Evolutionary conservation across 1,140 invertebrate species (phyloP).

Genomic region (Caenorhabditis elegans): DNA sequence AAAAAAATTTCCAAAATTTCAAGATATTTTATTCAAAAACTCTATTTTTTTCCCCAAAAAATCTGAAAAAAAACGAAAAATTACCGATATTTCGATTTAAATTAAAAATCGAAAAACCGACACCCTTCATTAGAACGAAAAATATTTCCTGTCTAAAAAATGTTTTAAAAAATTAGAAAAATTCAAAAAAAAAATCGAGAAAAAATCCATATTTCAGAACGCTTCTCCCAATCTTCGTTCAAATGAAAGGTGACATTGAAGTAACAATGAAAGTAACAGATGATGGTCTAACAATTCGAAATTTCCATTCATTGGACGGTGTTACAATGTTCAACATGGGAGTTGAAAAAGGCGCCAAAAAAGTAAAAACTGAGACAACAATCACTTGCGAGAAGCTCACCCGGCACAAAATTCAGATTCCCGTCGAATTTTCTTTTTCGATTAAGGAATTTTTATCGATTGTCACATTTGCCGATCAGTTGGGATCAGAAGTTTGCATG

Average conservation of each 20-base stretch:
- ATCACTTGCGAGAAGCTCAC: neutral
- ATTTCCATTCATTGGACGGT: neutral
- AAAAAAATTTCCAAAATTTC: too few relatives aligned
- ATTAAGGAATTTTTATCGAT: neutral
- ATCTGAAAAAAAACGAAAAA: too few relatives aligned
- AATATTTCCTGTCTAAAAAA: too few relatives aligned
- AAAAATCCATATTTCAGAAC: neutral
- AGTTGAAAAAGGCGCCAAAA: neutral
- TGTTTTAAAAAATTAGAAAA: too few relatives aligned
- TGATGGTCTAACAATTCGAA: neutral
- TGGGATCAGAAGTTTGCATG: neutral
- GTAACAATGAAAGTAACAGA: neutral
- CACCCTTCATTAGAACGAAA: too few relatives aligned
- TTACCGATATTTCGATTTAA: too few relatives aligned
- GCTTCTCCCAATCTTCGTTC: neutral
- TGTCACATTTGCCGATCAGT: neutral
- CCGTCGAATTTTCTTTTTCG: neutral
- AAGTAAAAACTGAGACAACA: neutral
- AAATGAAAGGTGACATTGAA: conserved; percentile 7
- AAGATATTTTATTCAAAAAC: too few relatives aligned
- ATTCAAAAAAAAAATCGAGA: too few relatives aligned
- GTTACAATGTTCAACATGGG: neutral
- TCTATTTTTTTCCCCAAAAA: too few relatives aligned
- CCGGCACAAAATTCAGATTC: neutral
- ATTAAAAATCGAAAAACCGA: too few relatives aligned